Evolutionary conservation across 2,888 invertebrate genomes (phyloP).

Genomic region (Beris chalybata): DNA sequence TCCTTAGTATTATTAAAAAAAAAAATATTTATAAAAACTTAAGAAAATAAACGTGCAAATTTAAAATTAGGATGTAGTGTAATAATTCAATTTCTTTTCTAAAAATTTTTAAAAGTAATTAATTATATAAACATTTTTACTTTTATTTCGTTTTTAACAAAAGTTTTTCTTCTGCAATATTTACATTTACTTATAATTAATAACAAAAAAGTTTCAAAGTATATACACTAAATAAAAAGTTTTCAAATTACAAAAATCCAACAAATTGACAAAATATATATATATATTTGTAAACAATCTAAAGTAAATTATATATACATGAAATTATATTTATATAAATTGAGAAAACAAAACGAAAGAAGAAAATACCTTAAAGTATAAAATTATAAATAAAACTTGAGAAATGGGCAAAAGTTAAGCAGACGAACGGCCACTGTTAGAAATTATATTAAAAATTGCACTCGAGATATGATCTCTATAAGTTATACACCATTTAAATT

Average conservation of each 20-base stretch:
- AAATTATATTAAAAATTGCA: too few species aligned
- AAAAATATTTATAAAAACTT: background rate
- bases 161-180: slow-evolving; percentile 26
- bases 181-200: slow-evolving; percentile 25
- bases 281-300: slow-evolving; percentile 31
- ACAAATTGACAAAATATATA: slow-evolving; percentile 29
- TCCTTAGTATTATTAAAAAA: slow-evolving; percentile 3
- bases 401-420: too few species aligned
- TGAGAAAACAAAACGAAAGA: slow-evolving; percentile 15
- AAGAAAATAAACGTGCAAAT: slow-evolving; percentile 20
- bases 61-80: slow-evolving; percentile 22
- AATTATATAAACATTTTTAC: background rate
- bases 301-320: slow-evolving; percentile 26
- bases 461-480: too few species aligned
- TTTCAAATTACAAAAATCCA: slow-evolving; percentile 8
- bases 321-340: slow-evolving; percentile 31
- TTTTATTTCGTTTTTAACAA: background rate
- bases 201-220: slow-evolving; percentile 21
- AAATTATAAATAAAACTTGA: too few species aligned
- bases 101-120: background rate
- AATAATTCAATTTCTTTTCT: slow-evolving; percentile 7
- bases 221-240: too few species aligned
- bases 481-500: too few species aligned
- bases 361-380: slow-evolving; percentile 22
- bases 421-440: too few species aligned